These are phyloP conservation scores for Thumatha senex DNA, from an alignment of 2,888 invertebrate genomes.

Conservation along the genomic window DNA sequence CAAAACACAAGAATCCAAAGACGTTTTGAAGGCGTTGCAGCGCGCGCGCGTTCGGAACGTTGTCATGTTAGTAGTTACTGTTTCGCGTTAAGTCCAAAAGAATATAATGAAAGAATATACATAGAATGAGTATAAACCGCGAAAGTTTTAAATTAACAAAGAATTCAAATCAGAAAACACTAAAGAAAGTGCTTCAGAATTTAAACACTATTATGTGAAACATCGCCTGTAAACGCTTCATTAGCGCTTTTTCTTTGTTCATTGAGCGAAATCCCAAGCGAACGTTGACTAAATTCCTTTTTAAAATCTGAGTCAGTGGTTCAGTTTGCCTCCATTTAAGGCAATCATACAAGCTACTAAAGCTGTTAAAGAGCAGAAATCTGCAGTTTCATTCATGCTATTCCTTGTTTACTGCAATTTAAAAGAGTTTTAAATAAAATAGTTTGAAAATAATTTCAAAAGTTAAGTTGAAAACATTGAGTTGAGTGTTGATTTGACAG, in stretches of 20 bases:
- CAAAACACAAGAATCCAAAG: too few species aligned
- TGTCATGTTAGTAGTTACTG: too few species aligned
- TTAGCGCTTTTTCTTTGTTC: conserved; percentile 26
- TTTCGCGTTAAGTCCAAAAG: too few species aligned
- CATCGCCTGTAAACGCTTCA: conserved; percentile 22
- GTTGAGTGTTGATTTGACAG: too few species aligned
- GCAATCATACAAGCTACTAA: neutral
- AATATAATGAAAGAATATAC: too few species aligned
- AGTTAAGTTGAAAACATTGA: too few species aligned
- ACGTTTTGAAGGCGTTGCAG: too few species aligned
- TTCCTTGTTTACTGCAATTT: neutral
- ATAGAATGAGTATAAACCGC: too few species aligned
- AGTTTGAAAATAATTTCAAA: too few species aligned
- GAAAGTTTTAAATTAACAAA: too few species aligned
- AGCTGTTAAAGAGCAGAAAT: neutral
- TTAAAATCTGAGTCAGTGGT: conserved; percentile 21
- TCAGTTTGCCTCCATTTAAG: neutral
- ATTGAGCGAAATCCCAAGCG: conserved; percentile 27
- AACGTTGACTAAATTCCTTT: conserved; percentile 10
- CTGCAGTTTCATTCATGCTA: neutral
- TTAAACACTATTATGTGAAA: conserved; percentile 10
- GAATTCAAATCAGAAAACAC: too few species aligned
- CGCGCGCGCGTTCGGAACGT: too few species aligned
- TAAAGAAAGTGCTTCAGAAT: neutral
- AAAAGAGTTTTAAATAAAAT: neutral